Base-by-base conservation (phyloP, 2,113 vertebrate species). In the Phaethornis superciliosus region DNA sequence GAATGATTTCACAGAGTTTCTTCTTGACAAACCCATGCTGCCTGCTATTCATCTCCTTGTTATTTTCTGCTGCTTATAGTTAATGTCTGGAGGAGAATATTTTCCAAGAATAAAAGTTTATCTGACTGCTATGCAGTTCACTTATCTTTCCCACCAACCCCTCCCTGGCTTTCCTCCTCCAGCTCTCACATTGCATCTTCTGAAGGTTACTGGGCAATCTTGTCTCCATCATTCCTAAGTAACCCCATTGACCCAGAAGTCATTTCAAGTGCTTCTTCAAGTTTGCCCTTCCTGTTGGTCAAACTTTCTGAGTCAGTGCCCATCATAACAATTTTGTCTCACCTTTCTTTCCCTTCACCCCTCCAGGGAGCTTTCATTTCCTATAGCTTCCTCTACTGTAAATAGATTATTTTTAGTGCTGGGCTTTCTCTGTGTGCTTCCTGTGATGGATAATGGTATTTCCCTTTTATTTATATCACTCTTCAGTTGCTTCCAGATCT, bases 1-100 rank as follows among this genome's bases (percentile, higher is more conserved):
- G 81, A 82, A 76, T 91, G 78, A 89, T 91, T 93, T 96, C 84
- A 52, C 72, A 42, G 33, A 27, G 81, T 71, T 87, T 91, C 46
- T 79, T 93, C 88, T 70, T 88, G 58, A 76, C 82, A 91, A 85
- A 69, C 64, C 21, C 55, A 2, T 93, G 60, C 76, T 94, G 79
- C 47, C 82, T 91, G 82, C 63, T 74, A 58, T 85, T 90, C 14
- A 4, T 55, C 46, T 85, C 55, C 86, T 40, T 49, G 51, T 77
- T 91, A 47, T 90, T 94, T 92, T 87, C 85, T 91, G 12, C 71
- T 77, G 79, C 75, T 85, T 91, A 46, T 72, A 78, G 62, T 35
- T 94, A 55, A 47, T 32, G 42, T 72, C 67, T 44, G 17, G 32
- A 77, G 59, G 77, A 88, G 89, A 91, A 91, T 82, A 69, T 35